Evolutionary conservation across 2,113 vertebrate genomes (phyloP), one percentile per base, ranked within the genome.

Genomic region (Pachyramphus minor): DNA sequence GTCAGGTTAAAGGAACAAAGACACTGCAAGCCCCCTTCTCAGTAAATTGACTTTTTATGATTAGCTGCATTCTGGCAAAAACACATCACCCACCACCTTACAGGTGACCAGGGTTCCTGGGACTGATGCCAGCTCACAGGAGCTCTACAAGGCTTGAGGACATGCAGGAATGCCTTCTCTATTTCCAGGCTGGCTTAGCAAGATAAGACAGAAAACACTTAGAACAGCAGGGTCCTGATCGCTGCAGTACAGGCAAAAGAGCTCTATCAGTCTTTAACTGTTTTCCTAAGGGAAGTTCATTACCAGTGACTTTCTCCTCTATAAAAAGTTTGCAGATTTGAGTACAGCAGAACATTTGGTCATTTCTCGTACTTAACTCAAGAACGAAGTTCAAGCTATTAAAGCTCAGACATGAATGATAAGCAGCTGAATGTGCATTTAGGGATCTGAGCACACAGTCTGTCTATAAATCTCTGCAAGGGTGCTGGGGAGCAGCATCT

Each of bases 401-500:
- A 50, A 93, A 85, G 44, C 67, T 90, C 55, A 44, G 52, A 66
- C 39, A 69, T 31, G 71, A 90, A 78, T 86, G 44, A 23, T 78
- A 90, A 92, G 63, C 55, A 93, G 64, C 24, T 81, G 83, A 93
- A 90, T 10, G 6, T 78, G 45, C 63, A 78, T 92, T 94, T 84
- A 84, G 64, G 60, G 64, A 74, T 78, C 69, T 60, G 41, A 75
- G 58, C 41, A 39, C 52, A 69, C 6, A 67, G 39, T 13, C 55
- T 35, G 31, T 49, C 19, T 56, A 84, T 84, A 94, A 92, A 90
- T 94, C 81, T 84, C 79, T 72, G 30, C 56, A 75, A 63, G 30
- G n/a, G 28, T 92, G 42, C 62, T 75, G 56, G 55, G 53, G 30
- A 90, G 39, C 25, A 1, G 47, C 59, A 71, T 75, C 44, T 80